These are phyloP conservation scores for Mesochorus sp. DNA, from an alignment of 2,888 invertebrate genomes.

Conservation along the genomic window DNA sequence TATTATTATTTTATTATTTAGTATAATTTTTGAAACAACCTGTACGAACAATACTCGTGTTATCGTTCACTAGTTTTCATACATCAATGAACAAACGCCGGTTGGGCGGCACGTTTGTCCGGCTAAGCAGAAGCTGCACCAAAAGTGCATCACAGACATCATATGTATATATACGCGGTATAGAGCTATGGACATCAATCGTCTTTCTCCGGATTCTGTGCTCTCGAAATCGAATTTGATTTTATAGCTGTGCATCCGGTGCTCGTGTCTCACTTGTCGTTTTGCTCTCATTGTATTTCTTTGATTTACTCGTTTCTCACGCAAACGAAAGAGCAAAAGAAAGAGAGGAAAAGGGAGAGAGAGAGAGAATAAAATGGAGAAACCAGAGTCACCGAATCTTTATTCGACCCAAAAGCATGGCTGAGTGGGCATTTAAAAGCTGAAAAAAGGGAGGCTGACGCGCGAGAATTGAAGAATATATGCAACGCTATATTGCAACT, in stretches of 20 bases:
- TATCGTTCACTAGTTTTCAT: slow-evolving; percentile 27
- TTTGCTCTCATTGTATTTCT: slow-evolving; percentile 42
- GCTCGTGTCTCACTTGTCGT: slow-evolving; percentile 43
- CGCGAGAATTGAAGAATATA: too few relatives aligned
- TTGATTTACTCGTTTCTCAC: slow-evolving; percentile 51
- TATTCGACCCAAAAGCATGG: slow-evolving; percentile 1
- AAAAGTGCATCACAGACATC: background rate
- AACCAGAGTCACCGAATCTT: slow-evolving; percentile 35
- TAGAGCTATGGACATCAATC: slow-evolving; percentile 45
- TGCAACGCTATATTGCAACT: background rate
- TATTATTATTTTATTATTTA: background rate
- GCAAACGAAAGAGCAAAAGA: too few relatives aligned
- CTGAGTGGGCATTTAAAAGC: slow-evolving; percentile 39
- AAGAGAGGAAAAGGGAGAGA: too few relatives aligned
- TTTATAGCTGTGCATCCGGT: slow-evolving; percentile 39
- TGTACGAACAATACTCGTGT: background rate
- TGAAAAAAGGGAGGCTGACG: too few relatives aligned
- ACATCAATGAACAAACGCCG: slow-evolving; percentile 6
- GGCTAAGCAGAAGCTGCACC: background rate
- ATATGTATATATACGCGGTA: background rate
- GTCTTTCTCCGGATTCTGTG: slow-evolving; percentile 20
- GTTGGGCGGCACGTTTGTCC: slow-evolving; percentile 23
- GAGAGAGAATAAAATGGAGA: slow-evolving; percentile 4
- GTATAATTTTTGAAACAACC: background rate
- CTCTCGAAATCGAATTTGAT: slow-evolving; percentile 56